A percentile compares a stretch with the other conserved stretches of the same genome.
Conservation (phyloP, 2,797 vertebrate genomes). For the Dallia pectoralis region DNA sequence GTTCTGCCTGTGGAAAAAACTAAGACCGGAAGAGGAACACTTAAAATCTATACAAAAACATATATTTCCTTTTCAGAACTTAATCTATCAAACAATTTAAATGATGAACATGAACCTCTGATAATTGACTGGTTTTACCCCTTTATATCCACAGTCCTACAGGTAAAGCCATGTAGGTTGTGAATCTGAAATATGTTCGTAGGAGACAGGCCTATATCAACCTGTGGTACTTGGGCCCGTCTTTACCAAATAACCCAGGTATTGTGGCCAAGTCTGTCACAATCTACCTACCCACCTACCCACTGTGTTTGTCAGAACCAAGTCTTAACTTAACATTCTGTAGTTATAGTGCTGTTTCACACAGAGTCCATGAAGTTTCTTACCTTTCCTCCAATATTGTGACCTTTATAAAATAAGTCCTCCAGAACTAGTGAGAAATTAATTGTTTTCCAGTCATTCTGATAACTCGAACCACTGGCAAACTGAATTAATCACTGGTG, state of each 20-base stretch:
- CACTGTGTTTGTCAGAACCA: neutral
- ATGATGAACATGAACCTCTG: slow-evolving; percentile 26
- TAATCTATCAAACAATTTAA: slow-evolving; percentile 49
- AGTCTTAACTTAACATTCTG: neutral
- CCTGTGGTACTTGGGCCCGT: neutral
- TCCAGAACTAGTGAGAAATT: slow-evolving; percentile 3
- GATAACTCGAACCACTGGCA: neutral
- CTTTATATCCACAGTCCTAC: slow-evolving; percentile 4
- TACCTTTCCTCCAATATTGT: neutral
- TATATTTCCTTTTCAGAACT: slow-evolving; percentile 48
- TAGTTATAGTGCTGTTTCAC: neutral
- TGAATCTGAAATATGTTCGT: no score
- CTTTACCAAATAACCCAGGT: neutral
- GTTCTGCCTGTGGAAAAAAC: slow-evolving; percentile 43
- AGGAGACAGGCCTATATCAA: neutral
- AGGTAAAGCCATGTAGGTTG: neutral
- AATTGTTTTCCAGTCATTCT: neutral
- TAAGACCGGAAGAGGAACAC: slow-evolving; percentile 31
- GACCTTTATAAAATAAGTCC: neutral
- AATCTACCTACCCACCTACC: no score
- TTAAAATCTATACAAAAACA: slow-evolving; percentile 44
- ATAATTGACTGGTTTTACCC: slow-evolving; percentile 3
- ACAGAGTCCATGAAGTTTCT: neutral
- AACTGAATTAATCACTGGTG: neutral
- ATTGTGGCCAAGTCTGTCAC: slow-evolving; percentile 5